Evolutionary conservation across 1,140 invertebrate species (phyloP).

Genomic region (Drosophila chauvacae): DNA sequence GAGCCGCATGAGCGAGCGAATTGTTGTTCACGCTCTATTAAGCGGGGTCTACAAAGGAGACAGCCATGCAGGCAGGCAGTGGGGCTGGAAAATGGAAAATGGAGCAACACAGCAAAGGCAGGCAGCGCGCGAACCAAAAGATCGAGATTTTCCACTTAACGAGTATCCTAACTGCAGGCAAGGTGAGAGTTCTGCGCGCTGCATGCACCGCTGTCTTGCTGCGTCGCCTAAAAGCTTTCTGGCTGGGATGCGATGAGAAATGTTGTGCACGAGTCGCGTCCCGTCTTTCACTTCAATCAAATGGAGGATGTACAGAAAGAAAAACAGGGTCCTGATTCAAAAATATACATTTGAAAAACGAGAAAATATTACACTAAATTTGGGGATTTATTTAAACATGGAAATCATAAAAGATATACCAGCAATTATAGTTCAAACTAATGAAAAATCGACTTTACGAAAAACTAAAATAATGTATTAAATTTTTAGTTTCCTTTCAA

Average conservation of each 20-base stretch:
- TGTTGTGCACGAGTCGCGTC: conserved; percentile 2
- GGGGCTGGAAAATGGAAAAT: background rate
- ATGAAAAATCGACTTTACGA: too few relatives aligned
- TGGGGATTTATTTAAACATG: too few relatives aligned
- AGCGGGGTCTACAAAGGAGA: conserved; percentile 5
- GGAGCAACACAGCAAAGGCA: conserved; percentile 7
- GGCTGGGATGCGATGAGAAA: background rate
- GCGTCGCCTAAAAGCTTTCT: conserved; percentile 15
- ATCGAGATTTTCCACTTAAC: conserved; percentile 20
- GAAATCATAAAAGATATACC: too few relatives aligned
- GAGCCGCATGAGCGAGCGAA: conserved; percentile 27
- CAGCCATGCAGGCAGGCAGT: background rate
- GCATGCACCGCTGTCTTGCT: conserved; percentile 12
- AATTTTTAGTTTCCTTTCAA: too few relatives aligned
- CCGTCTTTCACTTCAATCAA: conserved; percentile 6
- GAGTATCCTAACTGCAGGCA: conserved; percentile 6
- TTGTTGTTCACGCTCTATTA: conserved; percentile 39
- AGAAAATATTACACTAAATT: too few relatives aligned
- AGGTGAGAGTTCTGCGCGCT: conserved; percentile 19
- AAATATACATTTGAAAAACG: too few relatives aligned
- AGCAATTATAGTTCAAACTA: too few relatives aligned
- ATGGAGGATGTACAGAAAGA: background rate
- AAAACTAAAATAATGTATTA: too few relatives aligned
- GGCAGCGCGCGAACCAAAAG: conserved; percentile 3
- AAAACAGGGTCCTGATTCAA: background rate